Evolutionary conservation across 2,888 invertebrate genomes (phyloP), one percentile per base, ranked within the genome.

Genomic region (Microctonus aethiopoides): DNA sequence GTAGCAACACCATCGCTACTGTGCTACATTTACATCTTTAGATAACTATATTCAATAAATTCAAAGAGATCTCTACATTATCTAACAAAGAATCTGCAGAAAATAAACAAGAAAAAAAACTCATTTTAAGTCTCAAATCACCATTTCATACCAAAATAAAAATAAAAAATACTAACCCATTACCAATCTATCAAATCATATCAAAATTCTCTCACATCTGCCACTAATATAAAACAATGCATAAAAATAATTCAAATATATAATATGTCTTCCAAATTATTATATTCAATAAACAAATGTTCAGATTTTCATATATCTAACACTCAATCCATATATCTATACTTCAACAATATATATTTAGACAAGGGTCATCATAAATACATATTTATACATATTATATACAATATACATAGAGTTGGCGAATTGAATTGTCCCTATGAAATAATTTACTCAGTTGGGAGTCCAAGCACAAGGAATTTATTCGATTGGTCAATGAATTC

Each of bases 401-500:
- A 7, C 7, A 46, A n/a, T 46, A 0, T 7, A 6, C 7, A 16
- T 46, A 7, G 16, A 46, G 16, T 16, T 46, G 46, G 16, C 16
- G 62, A 34, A 63, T 63, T 63, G 41, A 51, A 63, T 63, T 63
- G 62, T 63, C 57, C 57, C 32, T 34, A 9, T 32, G 57, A 57
- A 20, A 34, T 63, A 29, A 51, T 63, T 63, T 63, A 41, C 51
- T 51, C 62, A n/a, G 51, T 63, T 11, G 26, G 22, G 62, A 29
- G 46, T 46, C 7, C 26, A 20, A 26, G 22, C 20, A n/a, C 26
- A 51, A 51, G 22, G n/a, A 36, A 32, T 36, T 34, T 34, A 52
- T 39, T 24, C 56, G 65, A 65, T 65, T 65, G 65, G 65, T 29
- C 54, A 36, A 56, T n/a, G n/a, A n/a, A 62, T 24, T 62, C 20